phyloP scores from a whole-genome alignment of 1,140 invertebrate species.

The Drosophila ogumai region DNA sequence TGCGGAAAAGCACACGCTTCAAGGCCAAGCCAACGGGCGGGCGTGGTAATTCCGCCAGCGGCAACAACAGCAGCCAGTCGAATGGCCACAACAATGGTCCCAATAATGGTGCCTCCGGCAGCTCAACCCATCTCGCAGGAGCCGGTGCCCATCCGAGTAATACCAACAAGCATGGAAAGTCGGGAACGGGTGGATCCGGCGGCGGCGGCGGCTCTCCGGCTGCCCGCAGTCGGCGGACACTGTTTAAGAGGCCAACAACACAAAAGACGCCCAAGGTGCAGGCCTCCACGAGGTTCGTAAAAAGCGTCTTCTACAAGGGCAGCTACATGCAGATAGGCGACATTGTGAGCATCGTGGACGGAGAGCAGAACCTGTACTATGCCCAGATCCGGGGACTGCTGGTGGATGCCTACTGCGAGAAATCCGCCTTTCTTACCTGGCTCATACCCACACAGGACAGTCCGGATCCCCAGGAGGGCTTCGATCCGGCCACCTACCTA shows the following conservation, averaged over 20 bases:
- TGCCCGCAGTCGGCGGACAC: slow-evolving; percentile 89
- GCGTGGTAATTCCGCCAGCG: slow-evolving; percentile 1
- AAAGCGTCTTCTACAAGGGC: slow-evolving; percentile 94
- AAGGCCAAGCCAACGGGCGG: slow-evolving; percentile 84
- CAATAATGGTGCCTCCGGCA: slow-evolving; percentile 9
- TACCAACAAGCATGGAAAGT: slow-evolving; percentile 71
- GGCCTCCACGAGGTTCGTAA: slow-evolving; percentile 91
- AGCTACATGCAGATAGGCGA: slow-evolving; percentile 95
- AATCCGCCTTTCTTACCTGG: slow-evolving; percentile 97
- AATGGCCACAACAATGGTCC: slow-evolving; percentile 32
- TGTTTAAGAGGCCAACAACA: slow-evolving; percentile 93
- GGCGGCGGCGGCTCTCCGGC: slow-evolving; percentile 79
- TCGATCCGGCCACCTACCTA: slow-evolving; percentile 96
- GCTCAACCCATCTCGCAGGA: slow-evolving; percentile 24
- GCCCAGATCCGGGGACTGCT: slow-evolving; percentile 95
- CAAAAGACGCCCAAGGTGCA: slow-evolving; percentile 92
- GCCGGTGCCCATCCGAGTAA: slow-evolving; percentile 31
- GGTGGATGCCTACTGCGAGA: slow-evolving; percentile 96
- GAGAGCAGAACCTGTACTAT: slow-evolving; percentile 92
- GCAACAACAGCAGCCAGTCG: slow-evolving; percentile 6
- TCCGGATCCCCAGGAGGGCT: slow-evolving; percentile 90
- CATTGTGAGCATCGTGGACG: slow-evolving; percentile 94
- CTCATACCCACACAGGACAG: slow-evolving; percentile 94
- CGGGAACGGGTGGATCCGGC: slow-evolving; percentile 11
- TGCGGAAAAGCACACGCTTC: slow-evolving; percentile 87